Evolutionary conservation across 2,797 vertebrate genomes (phyloP).

Genomic region (Lagothrix lagotricha): DNA sequence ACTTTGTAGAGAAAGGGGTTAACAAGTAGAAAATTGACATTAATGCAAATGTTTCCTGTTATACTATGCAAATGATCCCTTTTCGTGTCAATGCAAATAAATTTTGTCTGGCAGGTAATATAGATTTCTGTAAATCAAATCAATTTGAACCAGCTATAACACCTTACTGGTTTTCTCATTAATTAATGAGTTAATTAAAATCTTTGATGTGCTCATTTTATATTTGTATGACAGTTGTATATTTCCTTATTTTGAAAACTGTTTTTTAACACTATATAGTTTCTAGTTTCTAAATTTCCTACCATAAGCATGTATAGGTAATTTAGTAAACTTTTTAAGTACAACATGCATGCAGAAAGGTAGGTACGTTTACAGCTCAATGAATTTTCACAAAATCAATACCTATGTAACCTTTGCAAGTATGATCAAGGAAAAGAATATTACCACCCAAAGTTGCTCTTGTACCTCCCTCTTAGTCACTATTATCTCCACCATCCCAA

Average conservation of each 20-base stretch:
- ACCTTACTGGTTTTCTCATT: neutral
- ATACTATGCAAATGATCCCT: slow-evolving; percentile 21
- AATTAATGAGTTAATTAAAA: slow-evolving; percentile 41
- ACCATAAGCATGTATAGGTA: neutral
- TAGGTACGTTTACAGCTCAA: neutral
- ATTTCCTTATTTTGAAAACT: slow-evolving; percentile 33
- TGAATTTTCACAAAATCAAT: slow-evolving; percentile 25
- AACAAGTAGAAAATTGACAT: neutral
- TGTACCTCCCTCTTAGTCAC: neutral
- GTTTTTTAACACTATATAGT: neutral
- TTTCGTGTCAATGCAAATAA: slow-evolving; percentile 11
- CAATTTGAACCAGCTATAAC: neutral
- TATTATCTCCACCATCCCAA: neutral
- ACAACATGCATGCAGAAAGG: neutral
- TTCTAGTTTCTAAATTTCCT: slow-evolving; percentile 1
- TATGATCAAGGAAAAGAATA: neutral
- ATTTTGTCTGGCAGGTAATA: slow-evolving; percentile 26
- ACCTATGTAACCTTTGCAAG: neutral
- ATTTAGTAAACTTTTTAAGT: neutral
- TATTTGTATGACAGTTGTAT: neutral
- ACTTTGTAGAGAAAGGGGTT: neutral
- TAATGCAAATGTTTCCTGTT: slow-evolving; percentile 16
- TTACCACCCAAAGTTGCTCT: neutral
- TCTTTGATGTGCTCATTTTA: neutral
- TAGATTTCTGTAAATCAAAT: slow-evolving; percentile 32